Base-by-base conservation (phyloP, 2,797 vertebrate genomes). In the Toxotes lorentzi region DNA sequence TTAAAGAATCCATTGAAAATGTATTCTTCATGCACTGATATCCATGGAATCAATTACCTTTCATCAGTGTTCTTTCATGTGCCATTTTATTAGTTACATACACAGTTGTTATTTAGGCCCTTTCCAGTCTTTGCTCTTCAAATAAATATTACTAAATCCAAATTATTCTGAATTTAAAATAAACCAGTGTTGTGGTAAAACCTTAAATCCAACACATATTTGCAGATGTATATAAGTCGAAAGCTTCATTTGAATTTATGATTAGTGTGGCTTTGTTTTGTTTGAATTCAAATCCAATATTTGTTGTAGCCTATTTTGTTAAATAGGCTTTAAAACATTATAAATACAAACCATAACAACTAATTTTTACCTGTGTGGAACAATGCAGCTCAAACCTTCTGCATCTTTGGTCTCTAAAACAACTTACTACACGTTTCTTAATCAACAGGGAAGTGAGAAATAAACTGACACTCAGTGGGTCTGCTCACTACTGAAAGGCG, bases 391-490 rank as follows among this genome's bases (percentile, higher is more conserved):
- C 41, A 62, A 19, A 5, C 10, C 40, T 16, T 21, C 12, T 43
- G 4, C 17, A 14, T 48, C 41, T 32, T 48, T 34, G 1, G 23
- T 54, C 62, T 41, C 27, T 51, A 35, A 78, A 67, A 60, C 50
- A 70, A 38, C 56, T 38, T 10, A 17, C 17, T 14, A 30, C 58
- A 51, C 3, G 51, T 59, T 70, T 64, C 34, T 67, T 64, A 66
- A 41, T 73, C 70, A 83, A 74, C 24, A n/a, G 23, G 54, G 47
- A 84, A 67, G 34, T 82, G 72, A 58, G 38, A 78, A 73, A 62
- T 19, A 62, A 76, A 83, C 57, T 53, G 53, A 70, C 41, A 83
- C 12, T 48, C 63, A 45, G 43, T 38, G 38, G 34, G 43, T 27
- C n/a, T 5, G 23, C 17, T 57, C 64, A 23, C 43, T 23, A 30